phyloP scores from a whole-genome alignment of 37 sponge, comb jelly and placozoan genomes.

The Halichondria panicea region DNA sequence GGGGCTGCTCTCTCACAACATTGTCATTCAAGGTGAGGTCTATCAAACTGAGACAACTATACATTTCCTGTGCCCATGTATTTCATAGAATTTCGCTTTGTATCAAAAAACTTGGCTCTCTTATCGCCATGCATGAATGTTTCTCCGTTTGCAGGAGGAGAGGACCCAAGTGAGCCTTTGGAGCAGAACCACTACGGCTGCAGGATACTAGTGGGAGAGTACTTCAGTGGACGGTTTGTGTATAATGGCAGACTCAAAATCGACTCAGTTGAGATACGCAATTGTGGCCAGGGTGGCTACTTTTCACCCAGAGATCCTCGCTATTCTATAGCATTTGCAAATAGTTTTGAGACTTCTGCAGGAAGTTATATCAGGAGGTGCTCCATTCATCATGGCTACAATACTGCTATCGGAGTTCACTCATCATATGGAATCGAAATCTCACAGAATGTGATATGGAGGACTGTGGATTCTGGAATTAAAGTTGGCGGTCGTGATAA shows the following conservation, averaged over 20 bases:
- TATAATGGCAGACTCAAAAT: conserved; percentile 47
- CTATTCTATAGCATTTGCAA: conserved; percentile 67
- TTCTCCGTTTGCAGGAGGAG: conserved; percentile 30
- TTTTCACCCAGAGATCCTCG: conserved; percentile 77
- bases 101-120: neutral
- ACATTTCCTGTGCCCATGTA: neutral
- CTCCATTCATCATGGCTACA: conserved; percentile 87
- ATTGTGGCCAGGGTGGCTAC: conserved; percentile 89
- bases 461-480: conserved; percentile 71
- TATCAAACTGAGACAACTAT: neutral
- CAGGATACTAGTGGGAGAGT: conserved; percentile 67
- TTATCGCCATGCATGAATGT: neutral
- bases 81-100: neutral
- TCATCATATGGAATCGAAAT: conserved; percentile 53
- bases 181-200: conserved; percentile 80
- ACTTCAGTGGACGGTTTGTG: neutral
- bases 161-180: conserved; percentile 50
- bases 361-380: conserved; percentile 52
- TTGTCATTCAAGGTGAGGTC: conserved; percentile 66
- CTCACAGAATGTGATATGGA: conserved; percentile 67
- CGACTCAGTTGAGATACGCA: conserved; percentile 69
- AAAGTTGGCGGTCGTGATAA: conserved; percentile 56
- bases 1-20: conserved; percentile 76
- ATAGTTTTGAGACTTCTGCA: conserved; percentile 11
- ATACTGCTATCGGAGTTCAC: conserved; percentile 82